These are phyloP conservation scores for Maconellicoccus hirsutus DNA, from an alignment of 1,140 invertebrate genomes.

Conservation along the genomic window DNA sequence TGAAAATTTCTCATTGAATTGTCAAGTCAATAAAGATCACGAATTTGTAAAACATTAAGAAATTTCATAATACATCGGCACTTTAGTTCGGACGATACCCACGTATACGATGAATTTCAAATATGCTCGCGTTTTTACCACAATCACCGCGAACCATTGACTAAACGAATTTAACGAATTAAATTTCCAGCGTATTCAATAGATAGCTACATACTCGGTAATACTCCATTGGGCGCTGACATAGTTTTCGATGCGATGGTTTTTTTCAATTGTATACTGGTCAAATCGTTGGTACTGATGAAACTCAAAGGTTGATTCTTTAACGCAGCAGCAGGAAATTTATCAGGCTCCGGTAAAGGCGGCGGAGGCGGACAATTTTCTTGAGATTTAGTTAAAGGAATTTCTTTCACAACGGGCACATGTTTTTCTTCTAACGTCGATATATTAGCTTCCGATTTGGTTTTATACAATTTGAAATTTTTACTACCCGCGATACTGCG, in stretches of 20 bases:
- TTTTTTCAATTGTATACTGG: slow-evolving; percentile 61
- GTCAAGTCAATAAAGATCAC: no score
- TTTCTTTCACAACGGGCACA: slow-evolving; percentile 15
- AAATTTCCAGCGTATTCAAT: no score
- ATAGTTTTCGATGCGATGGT: slow-evolving; percentile 64
- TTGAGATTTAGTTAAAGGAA: slow-evolving; percentile 42
- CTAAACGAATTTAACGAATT: no score
- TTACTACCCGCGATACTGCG: slow-evolving; percentile 57
- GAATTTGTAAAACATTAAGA: no score
- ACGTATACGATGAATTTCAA: no score
- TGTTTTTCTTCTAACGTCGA: slow-evolving; percentile 22
- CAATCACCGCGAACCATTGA: no score
- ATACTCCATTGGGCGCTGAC: slow-evolving; percentile 45
- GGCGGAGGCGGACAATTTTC: slow-evolving; percentile 31
- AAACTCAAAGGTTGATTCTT: slow-evolving; percentile 59
- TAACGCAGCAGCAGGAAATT: slow-evolving; percentile 28
- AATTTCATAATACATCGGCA: no score
- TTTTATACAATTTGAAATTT: slow-evolving; percentile 23
- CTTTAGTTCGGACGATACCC: no score
- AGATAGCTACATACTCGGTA: background rate
- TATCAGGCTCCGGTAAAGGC: slow-evolving; percentile 35
- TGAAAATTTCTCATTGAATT: no score
- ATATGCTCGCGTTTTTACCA: no score
- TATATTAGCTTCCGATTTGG: slow-evolving; percentile 24
- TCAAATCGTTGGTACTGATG: slow-evolving; percentile 73